A percentile compares a stretch with the other conserved stretches of the same genome.
Conservation (phyloP, 1,140 invertebrate species). For the Pararge aegeria region DNA sequence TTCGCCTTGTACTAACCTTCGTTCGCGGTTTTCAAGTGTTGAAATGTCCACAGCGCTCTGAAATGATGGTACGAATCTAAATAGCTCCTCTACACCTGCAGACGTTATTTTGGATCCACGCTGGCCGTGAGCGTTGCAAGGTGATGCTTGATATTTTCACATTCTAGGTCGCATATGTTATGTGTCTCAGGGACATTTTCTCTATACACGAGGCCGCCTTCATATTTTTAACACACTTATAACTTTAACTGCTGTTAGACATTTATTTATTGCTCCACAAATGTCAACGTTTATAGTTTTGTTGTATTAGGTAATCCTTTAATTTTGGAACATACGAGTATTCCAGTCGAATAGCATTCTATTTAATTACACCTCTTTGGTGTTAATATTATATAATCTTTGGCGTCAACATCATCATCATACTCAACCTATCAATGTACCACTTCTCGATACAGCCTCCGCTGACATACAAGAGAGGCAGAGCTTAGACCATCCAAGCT, state of each 20-base stretch:
- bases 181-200: slow-evolving; percentile 68
- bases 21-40: slow-evolving; percentile 16
- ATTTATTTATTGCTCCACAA: slow-evolving; percentile 20
- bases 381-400: no score
- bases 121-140: slow-evolving; percentile 61
- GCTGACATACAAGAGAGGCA: no score
- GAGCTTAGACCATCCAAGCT: no score
- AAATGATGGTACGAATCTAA: slow-evolving; percentile 43
- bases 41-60: slow-evolving; percentile 26
- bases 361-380: no score
- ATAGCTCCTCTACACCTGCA: slow-evolving; percentile 60
- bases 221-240: slow-evolving; percentile 37
- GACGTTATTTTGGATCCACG: slow-evolving; percentile 60
- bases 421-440: no score
- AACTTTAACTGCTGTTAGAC: slow-evolving; percentile 25
- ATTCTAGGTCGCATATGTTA: slow-evolving; percentile 69
- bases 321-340: no score
- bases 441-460: no score
- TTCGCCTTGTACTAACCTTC: slow-evolving; percentile 18
- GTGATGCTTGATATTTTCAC: slow-evolving; percentile 70
- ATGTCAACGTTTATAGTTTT: no score
- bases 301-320: no score
- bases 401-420: no score
- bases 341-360: no score
- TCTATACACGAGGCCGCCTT: slow-evolving; percentile 31